Percentiles rank a stretch among this genome's conserved stretches.
Conservation (phyloP, 2,888 invertebrate genomes). For the Schizaphis graminum region DNA sequence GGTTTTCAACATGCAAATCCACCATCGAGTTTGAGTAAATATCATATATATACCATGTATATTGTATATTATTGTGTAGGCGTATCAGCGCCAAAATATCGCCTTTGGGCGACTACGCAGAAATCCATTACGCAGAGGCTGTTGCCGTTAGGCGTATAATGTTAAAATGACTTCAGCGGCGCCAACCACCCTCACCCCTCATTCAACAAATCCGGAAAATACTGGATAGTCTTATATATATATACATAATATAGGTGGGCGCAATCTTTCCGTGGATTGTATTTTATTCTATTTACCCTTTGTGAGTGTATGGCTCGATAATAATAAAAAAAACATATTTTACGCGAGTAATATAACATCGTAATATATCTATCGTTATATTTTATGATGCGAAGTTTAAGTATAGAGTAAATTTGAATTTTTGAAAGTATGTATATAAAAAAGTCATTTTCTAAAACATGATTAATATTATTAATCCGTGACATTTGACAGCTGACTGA, state of each 20-base stretch:
- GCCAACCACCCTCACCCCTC: background rate
- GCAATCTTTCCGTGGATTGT: background rate
- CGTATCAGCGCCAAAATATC: background rate
- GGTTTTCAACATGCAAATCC: conserved; percentile 45
- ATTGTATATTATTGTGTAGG: background rate
- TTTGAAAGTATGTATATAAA: background rate
- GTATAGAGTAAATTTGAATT: background rate
- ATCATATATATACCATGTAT: background rate
- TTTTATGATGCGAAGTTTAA: background rate
- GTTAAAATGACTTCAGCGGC: conserved; percentile 13
- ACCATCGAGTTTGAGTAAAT: conserved; percentile 26
- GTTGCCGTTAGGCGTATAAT: conserved; percentile 12
- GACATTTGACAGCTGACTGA: no score
- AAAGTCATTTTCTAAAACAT: background rate
- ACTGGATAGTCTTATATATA: background rate
- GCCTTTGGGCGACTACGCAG: background rate
- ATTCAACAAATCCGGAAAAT: background rate
- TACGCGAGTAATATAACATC: background rate
- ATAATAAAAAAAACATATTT: background rate
- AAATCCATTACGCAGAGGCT: conserved; percentile 38
- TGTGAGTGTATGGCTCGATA: background rate
- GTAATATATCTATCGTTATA: background rate
- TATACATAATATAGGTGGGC: background rate
- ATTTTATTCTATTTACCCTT: background rate
- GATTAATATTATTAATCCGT: no score